Evolutionary conservation across 2,797 vertebrate species (phyloP).

Genomic region (Pristis pectinata): DNA sequence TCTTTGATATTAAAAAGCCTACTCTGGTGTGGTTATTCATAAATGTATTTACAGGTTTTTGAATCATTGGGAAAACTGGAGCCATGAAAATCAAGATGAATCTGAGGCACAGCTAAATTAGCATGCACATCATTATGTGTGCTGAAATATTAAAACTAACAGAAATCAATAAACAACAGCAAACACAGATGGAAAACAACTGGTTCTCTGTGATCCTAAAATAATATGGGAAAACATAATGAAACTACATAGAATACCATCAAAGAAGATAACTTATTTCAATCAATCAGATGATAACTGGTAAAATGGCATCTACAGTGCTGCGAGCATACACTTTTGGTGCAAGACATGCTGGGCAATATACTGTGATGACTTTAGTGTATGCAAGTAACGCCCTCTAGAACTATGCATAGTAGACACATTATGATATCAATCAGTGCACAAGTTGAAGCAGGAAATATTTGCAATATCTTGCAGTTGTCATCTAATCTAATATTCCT

Average conservation of each 20-base stretch:
- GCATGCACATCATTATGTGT: background rate
- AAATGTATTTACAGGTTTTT: background rate
- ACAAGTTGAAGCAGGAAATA: no score
- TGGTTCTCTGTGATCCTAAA: background rate
- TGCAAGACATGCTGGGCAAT: background rate
- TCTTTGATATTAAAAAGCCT: background rate
- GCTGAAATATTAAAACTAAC: background rate
- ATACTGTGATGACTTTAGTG: no score
- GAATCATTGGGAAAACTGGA: background rate
- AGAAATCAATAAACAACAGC: background rate
- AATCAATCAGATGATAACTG: background rate
- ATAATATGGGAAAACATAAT: background rate
- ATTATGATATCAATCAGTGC: no score
- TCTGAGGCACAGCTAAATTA: background rate
- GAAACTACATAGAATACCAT: background rate
- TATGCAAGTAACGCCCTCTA: no score
- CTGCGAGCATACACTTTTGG: no score
- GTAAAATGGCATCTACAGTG: no score
- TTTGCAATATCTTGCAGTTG: no score
- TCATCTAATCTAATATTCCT: no score
- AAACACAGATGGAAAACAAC: background rate
- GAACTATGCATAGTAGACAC: no score
- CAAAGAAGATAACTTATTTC: background rate
- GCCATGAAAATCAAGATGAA: background rate
- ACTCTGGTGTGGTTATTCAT: background rate